A percentile compares a stretch with the other conserved stretches of the same genome.
Conservation (phyloP, 2,888 invertebrate species). For the Biston betularia region DNA sequence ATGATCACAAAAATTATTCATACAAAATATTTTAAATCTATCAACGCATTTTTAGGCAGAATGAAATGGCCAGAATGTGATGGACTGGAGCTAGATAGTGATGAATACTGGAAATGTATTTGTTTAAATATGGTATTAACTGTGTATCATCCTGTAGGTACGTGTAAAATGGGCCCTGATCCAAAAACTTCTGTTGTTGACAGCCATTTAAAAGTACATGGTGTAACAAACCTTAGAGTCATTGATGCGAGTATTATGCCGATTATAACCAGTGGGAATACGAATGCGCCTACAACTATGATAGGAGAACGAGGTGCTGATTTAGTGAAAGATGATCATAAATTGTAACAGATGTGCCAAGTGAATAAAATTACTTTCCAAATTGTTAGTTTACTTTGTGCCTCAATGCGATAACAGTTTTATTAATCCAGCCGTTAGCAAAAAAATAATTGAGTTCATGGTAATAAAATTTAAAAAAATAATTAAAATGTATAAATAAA, state of each 20-base stretch:
- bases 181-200: slow-evolving; percentile 68
- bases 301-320: slow-evolving; percentile 92
- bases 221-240: slow-evolving; percentile 88
- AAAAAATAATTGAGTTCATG: too few species aligned
- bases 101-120: slow-evolving; percentile 65
- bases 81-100: slow-evolving; percentile 52
- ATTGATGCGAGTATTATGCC: slow-evolving; percentile 94
- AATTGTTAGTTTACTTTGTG: too few species aligned
- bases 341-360: slow-evolving; percentile 24
- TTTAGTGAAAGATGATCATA: slow-evolving; percentile 86
- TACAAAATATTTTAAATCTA: slow-evolving; percentile 58
- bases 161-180: slow-evolving; percentile 85
- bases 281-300: slow-evolving; percentile 92
- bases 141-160: slow-evolving; percentile 90
- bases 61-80: slow-evolving; percentile 60
- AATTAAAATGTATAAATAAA: too few species aligned
- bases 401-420: too few species aligned
- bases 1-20: slow-evolving; percentile 59
- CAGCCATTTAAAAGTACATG: slow-evolving; percentile 87
- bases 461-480: too few species aligned
- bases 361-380: too few species aligned
- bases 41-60: slow-evolving; percentile 57
- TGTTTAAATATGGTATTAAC: slow-evolving; percentile 76
- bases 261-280: slow-evolving; percentile 90
- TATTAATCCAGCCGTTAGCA: too few species aligned